A percentile compares a stretch with the other conserved stretches of the same genome.
Evolutionary conservation across 1,140 invertebrate genomes (phyloP).

Genomic region (Apis cerana): DNA sequence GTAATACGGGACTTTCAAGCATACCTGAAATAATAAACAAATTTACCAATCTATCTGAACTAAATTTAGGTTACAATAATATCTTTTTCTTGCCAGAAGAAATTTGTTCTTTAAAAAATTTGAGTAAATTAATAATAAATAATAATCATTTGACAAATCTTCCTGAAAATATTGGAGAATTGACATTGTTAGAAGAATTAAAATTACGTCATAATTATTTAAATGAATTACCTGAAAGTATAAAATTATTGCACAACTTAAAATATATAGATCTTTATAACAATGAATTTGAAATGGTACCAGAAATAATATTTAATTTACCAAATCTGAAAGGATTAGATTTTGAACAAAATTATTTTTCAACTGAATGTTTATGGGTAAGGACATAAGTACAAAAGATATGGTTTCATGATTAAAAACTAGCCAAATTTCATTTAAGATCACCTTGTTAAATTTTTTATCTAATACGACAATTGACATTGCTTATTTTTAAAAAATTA

Average conservation of each 20-base stretch:
- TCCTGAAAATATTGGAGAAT: slow-evolving; percentile 60
- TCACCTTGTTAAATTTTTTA: background rate
- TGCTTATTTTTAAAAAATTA: slow-evolving; percentile 3
- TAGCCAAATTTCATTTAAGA: background rate
- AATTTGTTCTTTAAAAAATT: slow-evolving; percentile 60
- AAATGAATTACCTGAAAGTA: slow-evolving; percentile 57
- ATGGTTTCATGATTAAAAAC: background rate
- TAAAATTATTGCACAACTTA: slow-evolving; percentile 57
- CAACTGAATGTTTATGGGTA: slow-evolving; percentile 50
- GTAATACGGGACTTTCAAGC: slow-evolving; percentile 36
- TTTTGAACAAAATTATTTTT: slow-evolving; percentile 65
- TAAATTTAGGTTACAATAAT: slow-evolving; percentile 63
- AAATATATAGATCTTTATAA: slow-evolving; percentile 69
- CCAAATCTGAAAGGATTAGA: slow-evolving; percentile 62
- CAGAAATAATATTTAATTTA: slow-evolving; percentile 42
- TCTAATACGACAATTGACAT: background rate
- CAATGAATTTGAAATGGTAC: slow-evolving; percentile 60
- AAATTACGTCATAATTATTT: slow-evolving; percentile 59
- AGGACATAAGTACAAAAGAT: slow-evolving; percentile 9
- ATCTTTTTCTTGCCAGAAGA: slow-evolving; percentile 67
- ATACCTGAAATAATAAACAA: slow-evolving; percentile 48
- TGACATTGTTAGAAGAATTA: slow-evolving; percentile 59
- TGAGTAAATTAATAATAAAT: slow-evolving; percentile 58
- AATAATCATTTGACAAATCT: slow-evolving; percentile 52
- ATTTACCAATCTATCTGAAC: slow-evolving; percentile 56